Evolutionary conservation across 1,140 invertebrate genomes (phyloP).

Genomic region (roundworm (Caenorhabditis elegans)): WBcel235 BX284603.4:12937501-12938000

Average conservation of each 20-base stretch:
- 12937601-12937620: too few species aligned
- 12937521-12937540: too few species aligned
- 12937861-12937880: constrained; percentile 35
- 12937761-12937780: constrained; percentile 94
- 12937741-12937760: constrained; percentile 90
- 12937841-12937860: constrained; percentile 37
- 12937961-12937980: constrained; percentile 99
- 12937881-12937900: constrained; percentile 78
- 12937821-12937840: constrained; percentile 55
- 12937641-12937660: constrained; percentile 69
- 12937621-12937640: constrained; percentile 26
- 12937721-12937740: constrained; percentile 97
- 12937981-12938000: constrained; percentile 85
- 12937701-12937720: constrained; percentile 91
- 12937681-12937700: constrained; percentile 83
- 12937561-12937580: too few species aligned
- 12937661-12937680: constrained; percentile 48
- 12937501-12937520: too few species aligned
- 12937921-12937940: constrained; percentile 92
- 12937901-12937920: constrained; percentile 88
- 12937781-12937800: constrained; percentile 65
- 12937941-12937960: constrained; percentile 90
- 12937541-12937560: too few species aligned
- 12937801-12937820: constrained; percentile 64
- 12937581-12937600: too few species aligned